Conservation (phyloP, 2,888 invertebrate species). For the Nezara viridula region DNA sequence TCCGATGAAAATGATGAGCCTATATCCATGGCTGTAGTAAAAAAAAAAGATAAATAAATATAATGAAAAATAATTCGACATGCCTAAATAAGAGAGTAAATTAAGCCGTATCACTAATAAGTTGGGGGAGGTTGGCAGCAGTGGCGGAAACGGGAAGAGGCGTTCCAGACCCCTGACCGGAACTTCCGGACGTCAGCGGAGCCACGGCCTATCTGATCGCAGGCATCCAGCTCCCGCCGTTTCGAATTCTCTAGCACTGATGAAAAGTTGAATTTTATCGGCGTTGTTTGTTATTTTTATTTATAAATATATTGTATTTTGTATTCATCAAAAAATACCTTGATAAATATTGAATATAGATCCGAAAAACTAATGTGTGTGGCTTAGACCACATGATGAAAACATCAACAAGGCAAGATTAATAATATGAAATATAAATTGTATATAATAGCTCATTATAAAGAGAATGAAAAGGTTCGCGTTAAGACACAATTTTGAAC, state of each 20-base stretch:
- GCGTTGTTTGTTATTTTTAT: background rate
- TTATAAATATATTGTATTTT: background rate
- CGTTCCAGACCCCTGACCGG: conserved; percentile 59
- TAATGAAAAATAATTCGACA: background rate
- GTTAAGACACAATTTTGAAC: too few species aligned
- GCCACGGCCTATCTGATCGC: conserved; percentile 40
- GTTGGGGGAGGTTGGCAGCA: conserved; percentile 48
- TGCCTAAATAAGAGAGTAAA: conserved; percentile 6
- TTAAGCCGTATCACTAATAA: conserved; percentile 42
- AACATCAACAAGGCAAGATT: too few species aligned
- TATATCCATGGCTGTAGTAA: too few species aligned
- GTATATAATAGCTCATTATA: too few species aligned
- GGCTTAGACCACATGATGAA: too few species aligned
- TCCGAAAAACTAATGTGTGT: too few species aligned
- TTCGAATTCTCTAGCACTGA: background rate
- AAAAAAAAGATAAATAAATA: background rate
- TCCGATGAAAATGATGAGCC: too few species aligned
- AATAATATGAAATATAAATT: too few species aligned
- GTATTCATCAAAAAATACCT: background rate
- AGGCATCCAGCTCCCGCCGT: background rate
- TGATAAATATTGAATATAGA: too few species aligned
- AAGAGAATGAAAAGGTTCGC: too few species aligned
- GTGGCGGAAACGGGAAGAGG: conserved; percentile 57
- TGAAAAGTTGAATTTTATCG: background rate
- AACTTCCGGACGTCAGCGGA: conserved; percentile 55